Base-by-base conservation (phyloP, 2,888 invertebrate genomes). In the Ophion ventricosus region DNA sequence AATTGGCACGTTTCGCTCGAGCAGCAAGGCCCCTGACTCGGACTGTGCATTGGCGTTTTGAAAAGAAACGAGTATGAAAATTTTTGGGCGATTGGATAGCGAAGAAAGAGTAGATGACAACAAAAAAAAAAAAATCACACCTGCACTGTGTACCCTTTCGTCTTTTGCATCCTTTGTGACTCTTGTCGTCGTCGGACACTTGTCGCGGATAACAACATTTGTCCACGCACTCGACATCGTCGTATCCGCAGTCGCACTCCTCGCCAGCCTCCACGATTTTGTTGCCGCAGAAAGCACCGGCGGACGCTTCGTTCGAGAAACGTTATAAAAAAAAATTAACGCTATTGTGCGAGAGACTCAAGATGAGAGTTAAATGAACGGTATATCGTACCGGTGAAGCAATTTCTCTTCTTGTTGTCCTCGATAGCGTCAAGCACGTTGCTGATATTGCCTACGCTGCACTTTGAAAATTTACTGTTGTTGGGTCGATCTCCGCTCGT, bases 1-100 rank as follows among this genome's bases (percentile, higher is more conserved):
- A 97, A 98, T 88, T 95, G 94, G 93, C 98, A 99, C 49, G 95
- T 95, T 83, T 95, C 95, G 86, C 96, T 95, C 90, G 96, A 95
- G 93, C 99, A 99, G 94, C 99, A 99, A 29, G 99, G 99, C 8
- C 99, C 99, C 95, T 99, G 98, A 77, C 99, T 99, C 0, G 99
- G 99, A 92, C 98, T 98, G 94, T 89, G 94, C 90, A 72, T 17
- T 20, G 40, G 57, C 11, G 11, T 54, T 11, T 40, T 56, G 40
- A 25, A 2, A 76, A 56, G 57, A 23, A 40, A 29, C 29, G 29
- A 29, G 29, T 5, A 29, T 29, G 29, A 29, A 29, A 29, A 29
- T 29, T 4, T 29, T 4, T 29, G 29, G 4, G 2, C 29, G 29
- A 4, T 5, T 5, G 7, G 29, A 29, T 0, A 5, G 29, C 7